Conservation (phyloP, 2,888 invertebrate species). For the Napeogenes sylphis region DNA sequence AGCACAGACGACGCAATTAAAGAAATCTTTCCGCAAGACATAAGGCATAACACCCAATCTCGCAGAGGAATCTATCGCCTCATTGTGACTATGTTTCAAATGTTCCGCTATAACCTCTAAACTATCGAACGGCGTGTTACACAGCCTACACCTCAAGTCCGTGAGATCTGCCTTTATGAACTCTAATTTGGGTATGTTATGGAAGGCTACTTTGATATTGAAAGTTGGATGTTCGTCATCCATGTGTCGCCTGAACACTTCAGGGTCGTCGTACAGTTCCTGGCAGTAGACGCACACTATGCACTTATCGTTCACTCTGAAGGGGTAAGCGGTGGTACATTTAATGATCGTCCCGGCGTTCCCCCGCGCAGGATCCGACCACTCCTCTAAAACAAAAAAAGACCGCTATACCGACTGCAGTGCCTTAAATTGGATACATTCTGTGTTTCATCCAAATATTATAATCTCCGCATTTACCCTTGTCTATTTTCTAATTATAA, state of each 20-base stretch:
- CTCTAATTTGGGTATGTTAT: constrained; percentile 60
- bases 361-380: constrained; percentile 57
- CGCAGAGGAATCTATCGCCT: constrained; percentile 42
- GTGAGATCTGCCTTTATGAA: constrained; percentile 65
- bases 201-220: constrained; percentile 57
- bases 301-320: constrained; percentile 66
- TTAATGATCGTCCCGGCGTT: constrained; percentile 64
- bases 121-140: constrained; percentile 39
- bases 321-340: constrained; percentile 67
- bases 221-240: constrained; percentile 56
- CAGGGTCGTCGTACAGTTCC: constrained; percentile 60
- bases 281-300: constrained; percentile 70
- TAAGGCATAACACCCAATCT: constrained; percentile 67
- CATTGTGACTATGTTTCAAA: constrained; percentile 42
- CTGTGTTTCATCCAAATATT: no score
- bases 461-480: no score
- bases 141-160: constrained; percentile 53
- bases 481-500: no score
- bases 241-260: constrained; percentile 57
- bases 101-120: constrained; percentile 53
- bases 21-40: constrained; percentile 48
- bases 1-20: constrained; percentile 57
- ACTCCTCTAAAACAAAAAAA: constrained; percentile 69
- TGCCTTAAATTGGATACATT: no score
- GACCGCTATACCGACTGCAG: constrained; percentile 29